Percentiles rank a stretch among this genome's conserved stretches.
Evolutionary conservation across 1,140 invertebrate species (phyloP).

Genomic region (Drosophila sucinea): DNA sequence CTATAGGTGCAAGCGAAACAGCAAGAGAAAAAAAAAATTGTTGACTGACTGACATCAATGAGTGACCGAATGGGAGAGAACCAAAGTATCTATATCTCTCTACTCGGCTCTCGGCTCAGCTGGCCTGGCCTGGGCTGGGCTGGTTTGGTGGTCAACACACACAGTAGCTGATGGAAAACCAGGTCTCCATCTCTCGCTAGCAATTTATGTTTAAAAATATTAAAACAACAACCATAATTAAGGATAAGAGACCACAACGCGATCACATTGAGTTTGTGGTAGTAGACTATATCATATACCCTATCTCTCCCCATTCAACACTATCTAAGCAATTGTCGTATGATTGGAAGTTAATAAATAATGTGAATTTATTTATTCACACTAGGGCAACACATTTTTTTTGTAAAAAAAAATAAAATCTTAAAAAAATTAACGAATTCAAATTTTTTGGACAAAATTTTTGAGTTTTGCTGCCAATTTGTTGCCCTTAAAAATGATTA

Average conservation of each 20-base stretch:
- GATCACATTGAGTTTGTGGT: background rate
- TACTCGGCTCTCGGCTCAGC: background rate
- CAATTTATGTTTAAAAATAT: slow-evolving; percentile 69
- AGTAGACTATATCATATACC: slow-evolving; percentile 6
- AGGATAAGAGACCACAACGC: background rate
- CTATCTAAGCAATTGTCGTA: too few species aligned
- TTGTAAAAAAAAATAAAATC: too few species aligned
- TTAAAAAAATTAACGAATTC: too few species aligned
- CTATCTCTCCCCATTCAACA: background rate
- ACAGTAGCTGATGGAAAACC: slow-evolving; percentile 34
- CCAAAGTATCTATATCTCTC: slow-evolving; percentile 5
- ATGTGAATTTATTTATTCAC: too few species aligned
- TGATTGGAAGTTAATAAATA: too few species aligned
- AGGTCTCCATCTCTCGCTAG: slow-evolving; percentile 49
- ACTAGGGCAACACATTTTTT: too few species aligned
- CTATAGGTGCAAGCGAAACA: slow-evolving; percentile 23
- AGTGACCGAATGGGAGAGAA: slow-evolving; percentile 43
- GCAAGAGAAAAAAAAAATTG: slow-evolving; percentile 49
- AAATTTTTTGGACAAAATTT: too few species aligned
- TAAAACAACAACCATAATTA: slow-evolving; percentile 16
- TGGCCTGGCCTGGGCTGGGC: background rate
- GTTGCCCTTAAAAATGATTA: too few species aligned
- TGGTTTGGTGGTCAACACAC: slow-evolving; percentile 8
- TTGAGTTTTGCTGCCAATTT: too few species aligned
- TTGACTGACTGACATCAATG: slow-evolving; percentile 66